A percentile compares a stretch with the other conserved stretches of the same genome.
These are phyloP conservation scores for Nannoperca australis DNA, from an alignment of 2,797 vertebrate genomes.

Conservation along the genomic window DNA sequence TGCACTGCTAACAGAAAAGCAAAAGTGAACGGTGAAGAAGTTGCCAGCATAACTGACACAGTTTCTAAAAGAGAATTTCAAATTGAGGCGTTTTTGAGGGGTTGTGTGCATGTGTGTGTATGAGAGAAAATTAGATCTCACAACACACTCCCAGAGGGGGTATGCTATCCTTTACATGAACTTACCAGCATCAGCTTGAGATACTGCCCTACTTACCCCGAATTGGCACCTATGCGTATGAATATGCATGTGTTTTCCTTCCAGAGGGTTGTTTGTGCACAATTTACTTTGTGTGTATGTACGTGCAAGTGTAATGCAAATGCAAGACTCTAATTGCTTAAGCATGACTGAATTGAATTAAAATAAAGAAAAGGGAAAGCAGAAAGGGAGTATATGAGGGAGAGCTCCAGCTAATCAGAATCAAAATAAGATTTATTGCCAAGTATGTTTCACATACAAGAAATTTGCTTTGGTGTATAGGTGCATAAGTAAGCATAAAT, in stretches of 20 bases:
- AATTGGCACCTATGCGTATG: constrained; percentile 43
- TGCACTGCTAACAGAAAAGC: neutral
- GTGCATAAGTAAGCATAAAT: no score
- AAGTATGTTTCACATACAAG: no score
- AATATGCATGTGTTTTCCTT: constrained; percentile 36
- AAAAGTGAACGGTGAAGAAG: constrained; percentile 9
- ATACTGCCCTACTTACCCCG: constrained; percentile 78
- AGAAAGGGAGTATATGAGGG: constrained; percentile 6
- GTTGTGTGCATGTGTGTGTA: constrained; percentile 9
- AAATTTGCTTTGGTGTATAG: no score
- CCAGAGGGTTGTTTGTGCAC: constrained; percentile 49
- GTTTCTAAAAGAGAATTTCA: constrained; percentile 62
- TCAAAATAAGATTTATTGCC: constrained; percentile 35
- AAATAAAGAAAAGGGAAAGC: constrained; percentile 38
- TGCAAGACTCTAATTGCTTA: constrained; percentile 57
- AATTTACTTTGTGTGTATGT: constrained; percentile 11
- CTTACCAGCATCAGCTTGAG: constrained; percentile 58
- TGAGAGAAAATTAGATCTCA: constrained; percentile 55
- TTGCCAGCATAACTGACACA: constrained; percentile 35
- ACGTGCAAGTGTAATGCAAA: neutral
- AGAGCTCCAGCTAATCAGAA: constrained; percentile 66
- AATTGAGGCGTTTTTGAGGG: constrained; percentile 51
- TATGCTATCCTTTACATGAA: constrained; percentile 73
- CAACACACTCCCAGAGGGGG: constrained; percentile 67
- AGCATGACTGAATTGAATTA: constrained; percentile 71